Base-by-base conservation (phyloP, 2,888 invertebrate species). In the Plebejus melissa region DNA sequence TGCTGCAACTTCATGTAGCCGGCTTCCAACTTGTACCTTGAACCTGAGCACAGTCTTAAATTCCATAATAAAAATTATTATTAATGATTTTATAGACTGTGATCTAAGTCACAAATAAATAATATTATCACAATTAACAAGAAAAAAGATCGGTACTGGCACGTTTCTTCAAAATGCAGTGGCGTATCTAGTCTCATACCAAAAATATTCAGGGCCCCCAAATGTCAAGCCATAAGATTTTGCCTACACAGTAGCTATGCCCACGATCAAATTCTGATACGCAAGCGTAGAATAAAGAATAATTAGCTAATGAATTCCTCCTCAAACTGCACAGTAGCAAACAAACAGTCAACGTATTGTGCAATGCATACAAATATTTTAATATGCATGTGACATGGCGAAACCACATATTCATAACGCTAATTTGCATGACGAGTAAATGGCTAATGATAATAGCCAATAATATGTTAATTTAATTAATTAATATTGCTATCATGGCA, bases 311-410 rank as follows among this genome's bases (percentile, higher is more conserved):
- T 41, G 4, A 36, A 36, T 65, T 13, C 65, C 65, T 32, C 65
- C 32, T 5, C 36, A 16, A 32, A 13, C 65, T 13, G 13, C 32
- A 65, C 32, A 65, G 65, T 65, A 65, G 22, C 60, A 60, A 60
- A 60, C 28, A 60, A 65, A 65, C 13, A 65, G 3, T 16, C 4
- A 54, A 5, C 32, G 32, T 36, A 65, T 65, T 16, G 38, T 36
- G 32, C 28, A 60, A 76, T 54, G 60, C 50, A 72, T 71, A 28
- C 32, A 72, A 72, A 32, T 32, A 32, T 32, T 72, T 72, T 54
- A 54, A 16, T 72, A 54, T 72, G 50, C 72, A 70, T 70, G 16
- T 54, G 6, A 32, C 32, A 16, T 65, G 65, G 65, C 16, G 22
- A 28, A 72, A 72, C 72, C 50, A 32, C 50, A 72, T 46, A 50